Base-by-base conservation (phyloP, 2,888 invertebrate species). In the Tupiocoris notatus region DNA sequence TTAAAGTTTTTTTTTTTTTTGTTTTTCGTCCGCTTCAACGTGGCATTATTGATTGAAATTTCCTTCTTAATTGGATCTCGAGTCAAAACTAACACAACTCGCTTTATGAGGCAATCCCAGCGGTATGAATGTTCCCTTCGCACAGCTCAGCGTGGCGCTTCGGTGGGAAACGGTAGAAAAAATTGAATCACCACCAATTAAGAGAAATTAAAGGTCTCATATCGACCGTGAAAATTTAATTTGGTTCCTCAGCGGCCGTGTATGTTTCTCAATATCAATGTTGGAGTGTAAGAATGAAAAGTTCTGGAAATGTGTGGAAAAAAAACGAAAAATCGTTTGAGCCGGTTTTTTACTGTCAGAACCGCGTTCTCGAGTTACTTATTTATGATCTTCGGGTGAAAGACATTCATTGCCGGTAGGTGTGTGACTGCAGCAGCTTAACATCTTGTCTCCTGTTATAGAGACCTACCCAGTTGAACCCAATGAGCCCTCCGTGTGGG, bases 161-260 rank as follows among this genome's bases (percentile, higher is more conserved):
- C 22, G 3, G 23, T 18, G 63, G 25, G 39, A 6, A 39, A 65
- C 65, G n/a, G 2, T n/a, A 21, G 16, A 17, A 39, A 65, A 65
- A 65, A 25, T 12, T 3, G 65, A 65, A 65, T 65, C 39, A 39
- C 39, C 39, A 39, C 65, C 39, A 18, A 18, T 65, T 65, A 65
- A 25, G 9, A 24, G 17, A 39, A 65, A 65, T 65, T 65, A 39
- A 25, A 39, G 39, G 39, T 24, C 18, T 24, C 65, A 18, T 65
- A 65, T 39, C 18, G 39, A 65, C 17, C 65, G 65, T 65, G 39
- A 65, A 24, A 65, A 39, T 65, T 65, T 65, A 65, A 65, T 65
- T 65, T 39, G 65, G 65, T 12, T 25, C 6, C 3, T 3, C 12
- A 7, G 6, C 3, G 3, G 12, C 3, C 12, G 12, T 12, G 39